Evolutionary conservation across 1,140 invertebrate genomes (phyloP).

Genomic region (Globodera ellingtonae): DNA sequence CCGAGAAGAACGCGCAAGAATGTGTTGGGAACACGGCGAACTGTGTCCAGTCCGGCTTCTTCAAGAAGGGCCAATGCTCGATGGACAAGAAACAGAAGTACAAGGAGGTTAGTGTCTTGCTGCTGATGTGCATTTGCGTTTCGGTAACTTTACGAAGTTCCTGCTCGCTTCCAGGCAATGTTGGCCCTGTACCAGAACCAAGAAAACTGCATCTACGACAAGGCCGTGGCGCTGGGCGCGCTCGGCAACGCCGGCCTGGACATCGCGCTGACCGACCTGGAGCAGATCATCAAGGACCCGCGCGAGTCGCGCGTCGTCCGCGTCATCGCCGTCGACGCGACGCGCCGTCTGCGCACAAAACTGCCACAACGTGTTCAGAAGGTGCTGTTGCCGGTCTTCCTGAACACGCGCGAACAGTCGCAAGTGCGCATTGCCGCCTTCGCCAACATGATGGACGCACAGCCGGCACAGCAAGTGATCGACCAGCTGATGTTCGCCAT

Average conservation of each 20-base stretch:
- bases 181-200: constrained; percentile 36
- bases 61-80: constrained; percentile 42
- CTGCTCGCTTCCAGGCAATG: constrained; percentile 41
- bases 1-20: constrained; percentile 25
- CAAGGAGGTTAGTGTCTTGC: constrained; percentile 29
- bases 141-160: constrained; percentile 8
- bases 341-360: constrained; percentile 47
- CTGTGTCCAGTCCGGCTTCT: constrained; percentile 28
- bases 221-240: constrained; percentile 55
- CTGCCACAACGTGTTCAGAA: constrained; percentile 56
- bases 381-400: constrained; percentile 56
- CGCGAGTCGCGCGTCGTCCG: constrained; percentile 46
- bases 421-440: constrained; percentile 58
- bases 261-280: constrained; percentile 45
- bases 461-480: constrained; percentile 46
- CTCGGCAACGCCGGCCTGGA: constrained; percentile 59
- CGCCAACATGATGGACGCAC: constrained; percentile 49
- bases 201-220: constrained; percentile 48
- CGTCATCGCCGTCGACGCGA: constrained; percentile 56
- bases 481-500: constrained; percentile 55
- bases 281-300: constrained; percentile 54
- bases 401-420: constrained; percentile 51
- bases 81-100: constrained; percentile 48
- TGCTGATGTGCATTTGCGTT: neutral
- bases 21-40: constrained; percentile 21